Evolutionary conservation across 2,797 vertebrate genomes (phyloP), one percentile per base, ranked within the genome.

Genomic region (Myioborus miniatus): DNA sequence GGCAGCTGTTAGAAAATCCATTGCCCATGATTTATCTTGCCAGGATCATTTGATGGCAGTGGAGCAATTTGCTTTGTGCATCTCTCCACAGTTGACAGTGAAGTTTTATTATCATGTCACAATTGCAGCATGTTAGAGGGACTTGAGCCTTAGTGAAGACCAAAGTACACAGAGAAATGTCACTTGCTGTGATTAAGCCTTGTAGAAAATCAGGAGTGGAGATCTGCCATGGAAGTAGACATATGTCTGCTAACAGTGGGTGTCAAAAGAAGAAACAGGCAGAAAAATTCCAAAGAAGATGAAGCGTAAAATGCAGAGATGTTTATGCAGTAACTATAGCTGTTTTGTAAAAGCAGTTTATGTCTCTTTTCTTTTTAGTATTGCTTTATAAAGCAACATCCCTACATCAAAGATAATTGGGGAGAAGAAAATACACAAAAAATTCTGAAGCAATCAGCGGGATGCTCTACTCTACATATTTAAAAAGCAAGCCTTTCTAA

Each of bases 1-100:
- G n/a, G 69, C 22, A 94, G 65, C 58, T 85, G 65, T 75, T 71
- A 92, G 46, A 93, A 94, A 94, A 93, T 60, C 68, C 47, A 89
- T 91, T 19, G 56, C 21, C 37, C 47, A 18, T 72, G 79, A 94
- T 94, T 95, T 90, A 91, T 94, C 85, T 81, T 71, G 69, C 76
- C 50, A 75, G 76, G 50, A 81, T 37, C 58, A 65, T 91, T 85
- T 83, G 78, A 93, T 29, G 52, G 75, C 64, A 84, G 60, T 20
- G 44, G 41, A 87, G 56, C 64, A 79, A 84, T 93, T 94, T 94
- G 65, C 56, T 83, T 43, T 50, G 83, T 37, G 64, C 81, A 83
- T 92, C 86, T 83, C 95, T 93, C 75, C 75, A 80, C 37, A 63
- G 68, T 4, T 90, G 86, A 92, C 81, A 93, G 75, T 49, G 34